Evolutionary conservation across 2,113 vertebrate species (phyloP), one percentile per base, ranked within the genome.

Genomic region (Oxyruncus cristatus): DNA sequence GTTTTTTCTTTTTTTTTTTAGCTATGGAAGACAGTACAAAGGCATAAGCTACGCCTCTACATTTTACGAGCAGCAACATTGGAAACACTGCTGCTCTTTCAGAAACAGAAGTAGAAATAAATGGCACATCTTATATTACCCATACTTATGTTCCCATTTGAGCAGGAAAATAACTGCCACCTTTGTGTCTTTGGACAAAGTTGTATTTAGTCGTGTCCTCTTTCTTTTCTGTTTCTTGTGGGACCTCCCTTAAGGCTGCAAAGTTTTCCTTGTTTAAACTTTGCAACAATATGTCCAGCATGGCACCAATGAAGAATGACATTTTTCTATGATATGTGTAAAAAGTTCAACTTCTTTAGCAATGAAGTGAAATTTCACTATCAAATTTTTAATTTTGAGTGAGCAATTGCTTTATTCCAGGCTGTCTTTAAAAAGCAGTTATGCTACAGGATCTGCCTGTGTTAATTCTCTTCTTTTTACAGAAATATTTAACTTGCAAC

Each of bases 11-110:
- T 28, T 41, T 12, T 35, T 16, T 17, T 23, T 32, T 24, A 39
- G 1, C 26, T 42, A 0, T 47, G 6, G 6, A 24, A 70, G 13
- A 49, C 8, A 10, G 18, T 74, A 49, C 1, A 2, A 71, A 78
- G 18, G 33, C 33, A 47, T 24, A 23, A 42, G 10, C 27, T 49
- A 3, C 8, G 35, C 61, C 41, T 62, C 52, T 52, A 26, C 5
- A 8, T 85, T 85, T 85, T 71, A 75, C 12, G 33, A 32, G 74
- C 26, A 66, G 12, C 35, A 79, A 14, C 7, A 15, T 2, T 32
- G 46, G 21, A 82, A 78, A n/a, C 13, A 17, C 10, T 46, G 18
- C 12, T 47, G 33, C 19, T 81, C 4, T 65, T 92, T 72, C 70
- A 21, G 50, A 80, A 92, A 12, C 3, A 23, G 26, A 67, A 53